Base-by-base conservation (phyloP, 2,888 invertebrate genomes). In the Atethmia centrago region DNA sequence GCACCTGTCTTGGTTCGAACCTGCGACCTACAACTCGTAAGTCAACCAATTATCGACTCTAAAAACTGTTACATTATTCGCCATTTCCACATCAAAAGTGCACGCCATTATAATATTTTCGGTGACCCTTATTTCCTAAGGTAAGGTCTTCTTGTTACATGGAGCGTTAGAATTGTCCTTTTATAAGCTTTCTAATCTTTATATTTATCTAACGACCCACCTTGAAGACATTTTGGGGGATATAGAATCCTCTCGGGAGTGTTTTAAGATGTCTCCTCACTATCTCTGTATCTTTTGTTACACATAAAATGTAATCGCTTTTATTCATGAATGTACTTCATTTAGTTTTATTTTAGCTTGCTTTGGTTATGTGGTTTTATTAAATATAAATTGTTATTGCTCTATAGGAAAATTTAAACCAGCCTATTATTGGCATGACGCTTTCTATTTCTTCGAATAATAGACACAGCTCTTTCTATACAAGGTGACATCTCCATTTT, bases 161-260 rank as follows among this genome's bases (percentile, higher is more conserved):
- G 64, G 40, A 65, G 40, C 80, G 76, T 80, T 49, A 71, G 56
- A 80, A 80, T 56, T 55, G 71, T 67, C 76, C 79, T 79, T 68
- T 79, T 80, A 69, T 71, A 80, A 65, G 56, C 80, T 55, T 62
- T 65, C 64, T 80, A 76, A 80, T 80, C 77, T 80, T 80, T 71
- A 68, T 80, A 61, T 80, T 80, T 80, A 80, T 77, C 68, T 81
- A 66, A 80, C 77, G 81, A 69, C 61, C 47, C 40, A 71, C 64
- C 76, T 62, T 58, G 14, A 69, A 47, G 71, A 56, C 68, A 61
- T 49, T 77, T 76, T 68, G 47, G 70, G 67, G 55, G 62, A 63
- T 36, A 61, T 25, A 49, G n/a, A 12, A n/a, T 45, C 9, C 67
- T 49, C 66, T 10, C 0, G 77, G 71, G 76, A 40, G 28, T 64